Evolutionary conservation across 2,888 invertebrate species (phyloP), one percentile per base, ranked within the genome.

Genomic region (Allygus modestus): DNA sequence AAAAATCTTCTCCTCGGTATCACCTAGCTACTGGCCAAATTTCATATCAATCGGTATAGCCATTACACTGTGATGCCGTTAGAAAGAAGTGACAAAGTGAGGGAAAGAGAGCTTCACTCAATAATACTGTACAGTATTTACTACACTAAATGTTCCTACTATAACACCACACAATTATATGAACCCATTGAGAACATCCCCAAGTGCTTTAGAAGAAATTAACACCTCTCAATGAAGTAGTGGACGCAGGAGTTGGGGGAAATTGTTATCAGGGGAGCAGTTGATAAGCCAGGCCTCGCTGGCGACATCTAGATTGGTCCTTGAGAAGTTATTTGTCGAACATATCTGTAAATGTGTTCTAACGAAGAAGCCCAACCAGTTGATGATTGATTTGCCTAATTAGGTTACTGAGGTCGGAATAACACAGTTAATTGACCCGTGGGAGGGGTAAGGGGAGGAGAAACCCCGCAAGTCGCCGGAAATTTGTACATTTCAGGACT

Each of bases 401-500:
- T 77, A 77, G 77, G 46, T 77, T 77, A 77, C 46, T 9, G 77
- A 46, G 46, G 77, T 28, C 77, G 77, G 83, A 61, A 81, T 84
- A 77, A 65, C 73, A 20, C 65, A 79, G 75, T 84, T 79, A 79
- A 84, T 84, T 84, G 77, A 54, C 20, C 79, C 26, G 0, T 4
- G 28, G 12, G 37, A 0, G 31, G 51, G 23, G 61, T 9, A 26
- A 61, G 37, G 79, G 65, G 79, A 26, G 33, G 12, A 17, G 46
- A 41, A 65, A 79, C 54, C 81, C 79, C 31, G 11, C 46, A 51
- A 77, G 77, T 46, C 77, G 43, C 79, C 84, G 84, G 84, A 84
- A 79, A 84, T 84, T 84, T 77, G 84, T 81, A 81, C 84, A 37
- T 77, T 84, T 81, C 65, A 46, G 65, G 23, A 20, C 41, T 41